Percentiles rank a stretch among this genome's conserved stretches.
phyloP scores from a whole-genome alignment of 2,113 vertebrate species.

The Carassius auratus region DNA sequence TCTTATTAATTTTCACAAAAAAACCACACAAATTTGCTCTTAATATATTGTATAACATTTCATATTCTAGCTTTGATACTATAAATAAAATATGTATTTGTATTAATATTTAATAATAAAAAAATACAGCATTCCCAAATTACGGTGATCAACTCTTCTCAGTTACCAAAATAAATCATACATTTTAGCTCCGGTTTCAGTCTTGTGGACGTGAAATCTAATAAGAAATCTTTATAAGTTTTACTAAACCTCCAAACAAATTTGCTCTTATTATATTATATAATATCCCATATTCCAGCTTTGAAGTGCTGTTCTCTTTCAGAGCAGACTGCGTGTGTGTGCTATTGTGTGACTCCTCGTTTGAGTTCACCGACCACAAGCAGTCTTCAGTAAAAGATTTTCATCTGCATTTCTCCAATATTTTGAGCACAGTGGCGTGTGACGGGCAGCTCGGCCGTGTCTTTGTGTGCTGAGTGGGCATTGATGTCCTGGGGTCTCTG shows the following conservation, averaged over 20 bases:
- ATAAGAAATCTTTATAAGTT: background rate
- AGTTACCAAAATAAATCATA: background rate
- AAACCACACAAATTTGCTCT: background rate
- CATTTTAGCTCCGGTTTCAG: background rate
- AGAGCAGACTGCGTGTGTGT: background rate
- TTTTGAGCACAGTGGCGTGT: conserved; percentile 15
- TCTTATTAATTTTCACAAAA: background rate
- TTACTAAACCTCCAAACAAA: background rate
- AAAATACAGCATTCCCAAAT: background rate
- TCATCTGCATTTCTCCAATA: background rate
- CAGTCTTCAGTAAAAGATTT: background rate
- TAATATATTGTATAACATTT: background rate
- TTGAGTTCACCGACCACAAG: background rate
- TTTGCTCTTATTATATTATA: background rate
- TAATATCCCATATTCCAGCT: background rate
- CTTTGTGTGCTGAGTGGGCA: conserved; percentile 29
- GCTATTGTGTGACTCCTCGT: conserved; percentile 29
- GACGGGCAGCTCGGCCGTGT: conserved; percentile 55
- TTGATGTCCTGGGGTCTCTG: conserved; percentile 26
- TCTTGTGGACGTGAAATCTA: background rate
- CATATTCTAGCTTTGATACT: background rate
- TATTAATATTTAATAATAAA: too few relatives aligned
- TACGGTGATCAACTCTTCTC: background rate
- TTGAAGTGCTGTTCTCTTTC: background rate
- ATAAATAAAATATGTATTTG: too few relatives aligned